phyloP scores from a whole-genome alignment of 2,113 vertebrate species.

The Marmota monax region DNA sequence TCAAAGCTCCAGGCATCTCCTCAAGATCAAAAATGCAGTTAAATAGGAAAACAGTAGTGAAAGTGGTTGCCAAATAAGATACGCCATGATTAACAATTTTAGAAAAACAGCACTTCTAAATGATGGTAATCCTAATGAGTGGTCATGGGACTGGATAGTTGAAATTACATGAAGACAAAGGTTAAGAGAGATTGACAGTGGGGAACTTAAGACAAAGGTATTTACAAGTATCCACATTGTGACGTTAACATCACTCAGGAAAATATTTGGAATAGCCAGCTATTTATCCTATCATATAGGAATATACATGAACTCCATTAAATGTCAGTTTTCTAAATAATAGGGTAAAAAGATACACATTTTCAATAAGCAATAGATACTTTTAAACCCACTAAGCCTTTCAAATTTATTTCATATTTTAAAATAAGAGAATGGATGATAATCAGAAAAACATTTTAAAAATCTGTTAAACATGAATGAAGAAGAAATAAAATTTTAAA shows the following conservation, averaged over 20 bases:
- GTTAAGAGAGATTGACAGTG: neutral
- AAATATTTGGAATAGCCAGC: neutral
- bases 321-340: neutral
- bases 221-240: neutral
- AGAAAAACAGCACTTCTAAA: neutral
- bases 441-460: neutral
- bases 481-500: neutral
- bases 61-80: neutral
- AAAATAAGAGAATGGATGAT: neutral
- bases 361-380: neutral
- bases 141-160: neutral
- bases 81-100: neutral
- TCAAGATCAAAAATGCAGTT: neutral
- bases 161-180: neutral
- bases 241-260: neutral
- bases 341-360: neutral
- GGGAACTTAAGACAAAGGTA: neutral
- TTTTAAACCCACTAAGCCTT: neutral
- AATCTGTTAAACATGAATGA: neutral
- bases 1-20: neutral
- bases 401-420: constrained; percentile 31
- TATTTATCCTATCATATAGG: neutral
- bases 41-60: neutral
- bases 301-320: neutral
- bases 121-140: neutral